These are phyloP conservation scores for Aurelia aurita DNA, from an alignment of 30 jellyfish, hydroid and myxozoan species.

Conservation along the genomic window DNA sequence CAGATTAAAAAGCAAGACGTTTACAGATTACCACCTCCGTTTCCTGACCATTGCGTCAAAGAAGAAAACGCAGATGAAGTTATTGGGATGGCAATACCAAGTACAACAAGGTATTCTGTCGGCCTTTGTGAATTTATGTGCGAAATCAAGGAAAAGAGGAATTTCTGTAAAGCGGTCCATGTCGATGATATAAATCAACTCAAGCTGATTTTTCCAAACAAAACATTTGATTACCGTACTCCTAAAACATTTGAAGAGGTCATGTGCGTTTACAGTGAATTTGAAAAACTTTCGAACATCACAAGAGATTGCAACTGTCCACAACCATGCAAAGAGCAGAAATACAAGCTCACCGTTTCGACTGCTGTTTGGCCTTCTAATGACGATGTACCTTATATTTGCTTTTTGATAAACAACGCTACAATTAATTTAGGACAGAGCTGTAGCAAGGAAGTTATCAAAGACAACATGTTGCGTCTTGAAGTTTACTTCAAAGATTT, in stretches of 20 bases:
- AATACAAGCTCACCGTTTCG: conserved; percentile 24
- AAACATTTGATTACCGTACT: neutral
- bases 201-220: neutral
- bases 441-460: conserved; percentile 13
- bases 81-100: neutral
- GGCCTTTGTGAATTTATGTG: neutral
- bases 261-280: neutral
- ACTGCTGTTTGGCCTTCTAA: conserved; percentile 36
- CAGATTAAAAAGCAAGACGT: neutral
- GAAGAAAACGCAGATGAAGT: neutral
- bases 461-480: conserved; percentile 5
- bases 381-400: neutral
- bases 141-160: neutral
- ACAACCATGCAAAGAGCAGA: conserved; percentile 45
- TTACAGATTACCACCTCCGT: neutral
- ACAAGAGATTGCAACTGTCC: conserved; percentile 18
- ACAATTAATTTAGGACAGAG: neutral
- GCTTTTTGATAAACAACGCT: too few relatives aligned
- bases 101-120: neutral
- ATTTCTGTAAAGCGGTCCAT: neutral
- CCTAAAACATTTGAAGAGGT: neutral
- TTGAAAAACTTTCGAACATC: neutral
- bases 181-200: neutral
- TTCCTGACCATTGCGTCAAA: neutral
- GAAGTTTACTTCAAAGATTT: conserved; percentile 41